phyloP scores from a whole-genome alignment of 1,140 invertebrate species.

The Antheraea mylitta region DNA sequence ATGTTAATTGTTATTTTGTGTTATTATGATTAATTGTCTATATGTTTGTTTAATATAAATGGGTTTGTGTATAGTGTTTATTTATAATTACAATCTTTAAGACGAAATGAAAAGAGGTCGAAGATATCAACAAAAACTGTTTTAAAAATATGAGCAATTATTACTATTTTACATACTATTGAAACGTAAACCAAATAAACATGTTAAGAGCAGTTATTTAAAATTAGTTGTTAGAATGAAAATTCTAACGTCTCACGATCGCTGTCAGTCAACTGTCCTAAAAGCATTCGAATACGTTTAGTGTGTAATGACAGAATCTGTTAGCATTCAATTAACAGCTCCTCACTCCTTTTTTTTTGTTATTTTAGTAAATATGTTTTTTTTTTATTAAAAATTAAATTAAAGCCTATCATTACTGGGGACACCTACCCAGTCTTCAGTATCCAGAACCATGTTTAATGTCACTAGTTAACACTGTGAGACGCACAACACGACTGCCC shows the following conservation, averaged over 20 bases:
- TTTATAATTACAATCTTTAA: too few species aligned
- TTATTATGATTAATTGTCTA: too few species aligned
- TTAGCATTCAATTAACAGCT: constrained; percentile 29
- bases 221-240: constrained; percentile 24
- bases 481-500: constrained; percentile 76
- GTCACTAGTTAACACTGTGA: constrained; percentile 76
- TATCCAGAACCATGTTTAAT: constrained; percentile 75
- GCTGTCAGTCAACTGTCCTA: constrained; percentile 27
- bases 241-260: constrained; percentile 14
- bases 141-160: too few species aligned
- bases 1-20: too few species aligned
- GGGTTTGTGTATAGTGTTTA: too few species aligned
- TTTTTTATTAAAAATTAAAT: neutral
- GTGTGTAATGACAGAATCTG: constrained; percentile 30
- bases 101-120: too few species aligned
- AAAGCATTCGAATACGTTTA: constrained; percentile 25
- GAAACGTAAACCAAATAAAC: neutral
- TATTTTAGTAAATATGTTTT: neutral
- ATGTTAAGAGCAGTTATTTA: constrained; percentile 14
- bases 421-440: constrained; percentile 74
- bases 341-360: constrained; percentile 12
- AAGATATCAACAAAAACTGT: too few species aligned
- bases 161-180: too few species aligned
- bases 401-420: neutral
- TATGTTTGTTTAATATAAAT: too few species aligned